Evolutionary conservation across 1,140 invertebrate species (phyloP), one percentile per base, ranked within the genome.

Genomic region (Neodiprion fabricii): DNA sequence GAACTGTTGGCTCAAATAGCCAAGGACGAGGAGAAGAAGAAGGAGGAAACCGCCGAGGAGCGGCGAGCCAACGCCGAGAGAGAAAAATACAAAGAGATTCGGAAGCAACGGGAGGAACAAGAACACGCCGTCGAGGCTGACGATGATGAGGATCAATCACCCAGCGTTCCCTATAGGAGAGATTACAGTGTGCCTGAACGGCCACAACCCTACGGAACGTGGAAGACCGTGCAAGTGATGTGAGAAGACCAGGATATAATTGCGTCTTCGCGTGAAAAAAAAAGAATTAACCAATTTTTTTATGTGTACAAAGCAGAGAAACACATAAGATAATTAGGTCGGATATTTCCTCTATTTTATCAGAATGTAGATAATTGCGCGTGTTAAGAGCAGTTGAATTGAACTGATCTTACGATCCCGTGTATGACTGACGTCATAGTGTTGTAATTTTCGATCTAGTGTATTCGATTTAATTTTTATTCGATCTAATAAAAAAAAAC

Each of bases 191-290:
- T 87, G 10, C 85, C 86, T 10, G 83, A 86, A 72, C 89, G 88
- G 79, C 89, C 88, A 4, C 88, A 92, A 78, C 91, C 92, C 21
- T 93, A 93, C 81, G 93, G 93, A 9, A 83, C 87, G 53, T 94
- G 93, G 93, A 87, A 91, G 78, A 88, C 89, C 8, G 89, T 94
- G 21, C 85, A 89, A 79, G 82, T 83, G 72, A 86, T 82, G 91
- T 92, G 88, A 84, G 85, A 40, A 40, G 28, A 40, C 1, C 28
- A 40, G 28, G 28, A 40, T 40, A 40, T 40, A 40, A 40, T 40
- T 40, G 28, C 1, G 28, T 40, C 28, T 40, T 40, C 2, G 28
- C 28, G 28, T 40, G 28, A 40, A 40, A 40, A 40, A 40, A 40
- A 40, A 28, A 49, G 21, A 48, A 28, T 47, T 68, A 74, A 74